Evolutionary conservation across 2,113 vertebrate genomes (phyloP).

Genomic region (Pituophis catenifer): DNA sequence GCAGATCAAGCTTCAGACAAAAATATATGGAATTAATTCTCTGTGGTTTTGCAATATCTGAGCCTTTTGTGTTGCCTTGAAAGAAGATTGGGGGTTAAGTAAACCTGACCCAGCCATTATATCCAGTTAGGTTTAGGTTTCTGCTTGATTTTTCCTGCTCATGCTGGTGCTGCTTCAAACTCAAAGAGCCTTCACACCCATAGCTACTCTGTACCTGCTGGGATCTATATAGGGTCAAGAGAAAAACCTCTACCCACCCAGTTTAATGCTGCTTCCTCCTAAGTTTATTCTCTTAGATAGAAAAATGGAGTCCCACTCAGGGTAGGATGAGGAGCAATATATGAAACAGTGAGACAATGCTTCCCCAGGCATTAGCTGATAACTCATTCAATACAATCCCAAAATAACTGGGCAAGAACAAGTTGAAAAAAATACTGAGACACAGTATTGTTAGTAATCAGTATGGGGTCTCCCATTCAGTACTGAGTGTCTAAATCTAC

Average conservation of each 20-base stretch:
- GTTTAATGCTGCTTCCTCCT: not conserved
- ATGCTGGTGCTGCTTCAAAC: constrained; percentile 47
- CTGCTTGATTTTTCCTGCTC: constrained; percentile 38
- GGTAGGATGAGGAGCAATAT: not conserved
- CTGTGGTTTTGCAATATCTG: not conserved
- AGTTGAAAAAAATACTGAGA: not conserved
- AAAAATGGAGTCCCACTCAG: not conserved
- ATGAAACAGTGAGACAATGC: not conserved
- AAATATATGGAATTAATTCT: not conserved
- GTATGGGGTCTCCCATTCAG: constrained; percentile 7
- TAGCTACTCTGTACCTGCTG: constrained; percentile 20
- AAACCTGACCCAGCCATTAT: not conserved
- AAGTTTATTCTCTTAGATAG: not conserved
- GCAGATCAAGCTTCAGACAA: fast-evolving
- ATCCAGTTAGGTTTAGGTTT: constrained; percentile 44
- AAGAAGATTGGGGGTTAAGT: not conserved
- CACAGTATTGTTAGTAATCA: not conserved
- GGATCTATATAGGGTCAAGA: constrained; percentile 3
- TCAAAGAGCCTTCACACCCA: constrained; percentile 34
- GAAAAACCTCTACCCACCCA: constrained; percentile 1
- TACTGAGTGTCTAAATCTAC: constrained; percentile 7
- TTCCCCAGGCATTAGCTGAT: not conserved
- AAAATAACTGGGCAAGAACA: not conserved
- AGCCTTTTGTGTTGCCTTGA: not conserved
- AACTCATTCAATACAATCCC: not conserved